Evolutionary conservation across 1,140 invertebrate genomes (phyloP).

Genomic region (Coelopa frigida): DNA sequence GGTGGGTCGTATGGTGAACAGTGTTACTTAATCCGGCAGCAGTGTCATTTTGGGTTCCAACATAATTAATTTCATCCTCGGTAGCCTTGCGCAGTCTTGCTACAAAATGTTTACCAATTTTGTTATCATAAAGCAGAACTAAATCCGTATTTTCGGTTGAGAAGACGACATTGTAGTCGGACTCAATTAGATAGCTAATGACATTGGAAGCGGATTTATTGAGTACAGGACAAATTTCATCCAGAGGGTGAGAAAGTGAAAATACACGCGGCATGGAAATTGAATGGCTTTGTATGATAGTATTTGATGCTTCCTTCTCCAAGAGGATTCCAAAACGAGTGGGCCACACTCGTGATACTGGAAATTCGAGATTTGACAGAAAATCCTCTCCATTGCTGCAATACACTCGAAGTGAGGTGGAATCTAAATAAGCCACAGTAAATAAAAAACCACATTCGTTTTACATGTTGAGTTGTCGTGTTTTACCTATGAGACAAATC

Average conservation of each 20-base stretch:
- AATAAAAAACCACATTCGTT: background rate
- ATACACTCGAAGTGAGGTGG: slow-evolving; percentile 69
- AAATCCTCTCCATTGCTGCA: slow-evolving; percentile 75
- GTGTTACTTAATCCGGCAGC: background rate
- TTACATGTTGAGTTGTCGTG: background rate
- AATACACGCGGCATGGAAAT: slow-evolving; percentile 61
- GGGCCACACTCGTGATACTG: slow-evolving; percentile 68
- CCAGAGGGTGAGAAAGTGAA: slow-evolving; percentile 78
- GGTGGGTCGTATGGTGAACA: slow-evolving; percentile 8
- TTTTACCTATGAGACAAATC: slow-evolving; percentile 35
- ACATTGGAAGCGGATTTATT: slow-evolving; percentile 51
- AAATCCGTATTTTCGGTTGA: slow-evolving; percentile 58
- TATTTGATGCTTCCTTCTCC: slow-evolving; percentile 53
- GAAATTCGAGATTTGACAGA: slow-evolving; percentile 73
- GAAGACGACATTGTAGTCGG: slow-evolving; percentile 53
- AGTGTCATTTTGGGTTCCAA: slow-evolving; percentile 36
- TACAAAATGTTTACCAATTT: slow-evolving; percentile 69
- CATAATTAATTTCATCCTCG: slow-evolving; percentile 59
- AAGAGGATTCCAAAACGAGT: slow-evolving; percentile 71
- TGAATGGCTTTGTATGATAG: slow-evolving; percentile 30
- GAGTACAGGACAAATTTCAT: slow-evolving; percentile 80
- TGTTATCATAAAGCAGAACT: slow-evolving; percentile 67
- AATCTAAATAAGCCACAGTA: slow-evolving; percentile 44
- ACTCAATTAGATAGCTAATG: slow-evolving; percentile 53
- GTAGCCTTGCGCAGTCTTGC: slow-evolving; percentile 72